Conservation (phyloP, 2,888 invertebrate genomes). For the Gonocerus acuteangulatus region DNA sequence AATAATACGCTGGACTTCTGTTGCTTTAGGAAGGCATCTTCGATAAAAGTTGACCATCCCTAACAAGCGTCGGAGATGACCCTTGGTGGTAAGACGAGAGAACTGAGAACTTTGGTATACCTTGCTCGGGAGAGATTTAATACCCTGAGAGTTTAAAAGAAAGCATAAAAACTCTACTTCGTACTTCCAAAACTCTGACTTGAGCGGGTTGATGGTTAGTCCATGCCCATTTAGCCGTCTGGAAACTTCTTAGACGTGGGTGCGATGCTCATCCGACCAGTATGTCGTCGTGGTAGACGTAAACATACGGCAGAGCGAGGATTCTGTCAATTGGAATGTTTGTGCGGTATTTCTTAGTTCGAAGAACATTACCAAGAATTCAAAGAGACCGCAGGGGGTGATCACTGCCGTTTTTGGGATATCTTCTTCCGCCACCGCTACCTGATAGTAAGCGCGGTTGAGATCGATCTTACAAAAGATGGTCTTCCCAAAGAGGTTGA, state of each 20-base stretch:
- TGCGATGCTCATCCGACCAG: too few relatives aligned
- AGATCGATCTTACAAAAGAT: not conserved
- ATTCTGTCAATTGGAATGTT: too few relatives aligned
- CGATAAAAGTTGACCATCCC: too few relatives aligned
- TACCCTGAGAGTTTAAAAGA: not conserved
- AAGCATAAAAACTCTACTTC: not conserved
- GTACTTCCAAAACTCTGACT: not conserved
- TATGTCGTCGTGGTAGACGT: too few relatives aligned
- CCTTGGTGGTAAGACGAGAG: not conserved
- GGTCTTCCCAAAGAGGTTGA: not conserved
- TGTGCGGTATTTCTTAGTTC: too few relatives aligned
- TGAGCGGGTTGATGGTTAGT: not conserved
- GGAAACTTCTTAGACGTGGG: too few relatives aligned
- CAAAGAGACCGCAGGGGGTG: too few relatives aligned
- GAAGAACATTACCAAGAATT: too few relatives aligned
- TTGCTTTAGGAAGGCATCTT: too few relatives aligned
- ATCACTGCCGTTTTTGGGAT: too few relatives aligned
- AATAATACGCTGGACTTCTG: not conserved
- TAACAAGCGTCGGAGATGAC: too few relatives aligned
- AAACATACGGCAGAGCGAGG: too few relatives aligned
- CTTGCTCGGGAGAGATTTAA: not conserved
- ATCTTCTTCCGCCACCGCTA: not conserved
- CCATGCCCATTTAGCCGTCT: not conserved
- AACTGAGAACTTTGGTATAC: not conserved
- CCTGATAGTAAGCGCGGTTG: conserved; percentile 1